Evolutionary conservation across 1,140 invertebrate species (phyloP).

Genomic region (Eumeta japonica): DNA sequence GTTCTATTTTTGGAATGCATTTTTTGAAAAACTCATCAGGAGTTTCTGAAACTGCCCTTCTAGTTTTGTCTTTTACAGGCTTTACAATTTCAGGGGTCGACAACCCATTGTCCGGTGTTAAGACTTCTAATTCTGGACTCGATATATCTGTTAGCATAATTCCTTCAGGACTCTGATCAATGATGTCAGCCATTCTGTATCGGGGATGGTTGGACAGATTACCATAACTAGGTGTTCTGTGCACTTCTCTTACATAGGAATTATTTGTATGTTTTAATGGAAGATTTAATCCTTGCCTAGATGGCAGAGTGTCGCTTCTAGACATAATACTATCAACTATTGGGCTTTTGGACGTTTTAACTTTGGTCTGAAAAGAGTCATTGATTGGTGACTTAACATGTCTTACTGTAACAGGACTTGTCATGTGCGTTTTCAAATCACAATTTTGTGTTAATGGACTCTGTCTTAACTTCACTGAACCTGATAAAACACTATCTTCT

Average conservation of each 20-base stretch:
- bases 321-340: slow-evolving; percentile 57
- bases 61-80: slow-evolving; percentile 26
- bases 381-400: slow-evolving; percentile 34
- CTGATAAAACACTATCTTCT: slow-evolving; percentile 55
- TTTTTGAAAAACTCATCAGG: slow-evolving; percentile 44
- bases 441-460: slow-evolving; percentile 36
- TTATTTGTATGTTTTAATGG: slow-evolving; percentile 50
- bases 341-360: slow-evolving; percentile 48
- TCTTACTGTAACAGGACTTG: slow-evolving; percentile 30
- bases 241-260: slow-evolving; percentile 48
- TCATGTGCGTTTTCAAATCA: slow-evolving; percentile 18
- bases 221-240: slow-evolving; percentile 38
- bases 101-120: slow-evolving; percentile 56
- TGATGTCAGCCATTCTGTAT: slow-evolving; percentile 35
- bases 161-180: slow-evolving; percentile 53
- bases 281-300: slow-evolving; percentile 46
- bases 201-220: slow-evolving; percentile 35
- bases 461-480: slow-evolving; percentile 35
- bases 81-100: slow-evolving; percentile 45
- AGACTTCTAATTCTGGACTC: slow-evolving; percentile 61
- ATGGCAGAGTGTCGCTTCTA: slow-evolving; percentile 48
- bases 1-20: slow-evolving; percentile 32
- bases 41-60: slow-evolving; percentile 35
- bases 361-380: slow-evolving; percentile 30
- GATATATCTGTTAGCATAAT: slow-evolving; percentile 58